These are phyloP conservation scores for Misgurnus anguillicaudatus DNA, from an alignment of 2,113 vertebrate genomes.

Conservation along the genomic window DNA sequence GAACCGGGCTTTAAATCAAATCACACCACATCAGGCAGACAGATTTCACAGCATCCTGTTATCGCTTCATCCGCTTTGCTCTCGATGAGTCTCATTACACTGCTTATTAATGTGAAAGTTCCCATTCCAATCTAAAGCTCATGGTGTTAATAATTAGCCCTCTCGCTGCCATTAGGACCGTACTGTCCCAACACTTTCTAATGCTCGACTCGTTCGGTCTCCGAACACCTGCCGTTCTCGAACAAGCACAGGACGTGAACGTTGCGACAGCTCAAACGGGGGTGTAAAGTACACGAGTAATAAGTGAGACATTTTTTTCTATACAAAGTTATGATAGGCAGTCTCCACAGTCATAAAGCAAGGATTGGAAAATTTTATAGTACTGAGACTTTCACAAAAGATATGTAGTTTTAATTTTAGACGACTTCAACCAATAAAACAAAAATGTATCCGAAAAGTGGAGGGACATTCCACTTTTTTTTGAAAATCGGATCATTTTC, in stretches of 20 bases:
- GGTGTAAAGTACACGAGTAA: no score
- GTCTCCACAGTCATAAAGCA: no score
- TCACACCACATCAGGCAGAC: slow-evolving; percentile 10
- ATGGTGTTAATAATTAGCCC: slow-evolving; percentile 17
- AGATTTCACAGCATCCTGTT: background rate
- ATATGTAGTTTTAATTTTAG: no score
- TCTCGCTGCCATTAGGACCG: background rate
- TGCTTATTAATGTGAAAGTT: slow-evolving; percentile 7
- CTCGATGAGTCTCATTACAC: background rate
- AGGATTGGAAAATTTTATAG: no score
- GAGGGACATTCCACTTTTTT: no score
- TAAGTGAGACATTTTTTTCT: no score
- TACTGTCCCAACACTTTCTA: slow-evolving; percentile 14
- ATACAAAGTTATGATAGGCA: no score
- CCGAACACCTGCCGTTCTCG: slow-evolving; percentile 17
- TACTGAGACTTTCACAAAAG: no score
- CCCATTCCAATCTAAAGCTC: background rate
- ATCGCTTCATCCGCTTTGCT: slow-evolving; percentile 1
- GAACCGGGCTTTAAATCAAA: slow-evolving; percentile 23
- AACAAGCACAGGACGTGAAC: background rate
- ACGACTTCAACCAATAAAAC: no score
- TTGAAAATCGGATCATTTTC: no score
- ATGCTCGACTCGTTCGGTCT: slow-evolving; percentile 17
- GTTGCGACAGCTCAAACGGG: no score
- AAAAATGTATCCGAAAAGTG: no score